phyloP scores from a whole-genome alignment of 2,113 vertebrate species.

The Brachyistius frenatus region DNA sequence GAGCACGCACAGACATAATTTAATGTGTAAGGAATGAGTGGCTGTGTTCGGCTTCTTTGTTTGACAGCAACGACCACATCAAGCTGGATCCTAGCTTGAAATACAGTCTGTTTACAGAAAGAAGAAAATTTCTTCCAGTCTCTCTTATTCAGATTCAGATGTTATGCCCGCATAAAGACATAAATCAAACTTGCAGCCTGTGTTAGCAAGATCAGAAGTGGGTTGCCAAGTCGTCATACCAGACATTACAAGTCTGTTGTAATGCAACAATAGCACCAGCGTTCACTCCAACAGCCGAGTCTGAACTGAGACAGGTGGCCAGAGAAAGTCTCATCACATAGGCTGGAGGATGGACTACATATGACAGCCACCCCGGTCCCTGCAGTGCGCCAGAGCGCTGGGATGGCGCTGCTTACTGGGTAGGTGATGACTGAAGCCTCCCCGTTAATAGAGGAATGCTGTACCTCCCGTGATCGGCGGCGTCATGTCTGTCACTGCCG shows the following conservation, averaged over 20 bases:
- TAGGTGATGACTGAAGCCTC: conserved; percentile 53
- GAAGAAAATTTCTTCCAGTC: conserved; percentile 6
- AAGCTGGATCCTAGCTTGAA: conserved; percentile 41
- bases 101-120: conserved; percentile 46
- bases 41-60: conserved; percentile 50
- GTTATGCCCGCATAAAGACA: conserved; percentile 11
- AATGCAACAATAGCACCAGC: conserved; percentile 1
- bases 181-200: conserved; percentile 23
- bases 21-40: conserved; percentile 27
- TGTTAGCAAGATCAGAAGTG: conserved; percentile 34
- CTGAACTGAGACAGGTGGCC: neutral
- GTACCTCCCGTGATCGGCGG: conserved; percentile 31
- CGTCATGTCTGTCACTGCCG: conserved; percentile 34
- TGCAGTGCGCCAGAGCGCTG: conserved; percentile 1
- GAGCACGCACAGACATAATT: conserved; percentile 40
- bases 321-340: neutral
- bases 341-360: conserved; percentile 8
- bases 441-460: conserved; percentile 63
- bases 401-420: conserved; percentile 25
- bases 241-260: neutral
- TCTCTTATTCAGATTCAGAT: conserved; percentile 39
- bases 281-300: neutral
- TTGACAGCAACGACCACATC: conserved; percentile 54
- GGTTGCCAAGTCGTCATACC: conserved; percentile 19
- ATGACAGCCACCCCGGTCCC: neutral